Base-by-base conservation (phyloP, 2,113 vertebrate species). In the Zosterops japonicus region DNA sequence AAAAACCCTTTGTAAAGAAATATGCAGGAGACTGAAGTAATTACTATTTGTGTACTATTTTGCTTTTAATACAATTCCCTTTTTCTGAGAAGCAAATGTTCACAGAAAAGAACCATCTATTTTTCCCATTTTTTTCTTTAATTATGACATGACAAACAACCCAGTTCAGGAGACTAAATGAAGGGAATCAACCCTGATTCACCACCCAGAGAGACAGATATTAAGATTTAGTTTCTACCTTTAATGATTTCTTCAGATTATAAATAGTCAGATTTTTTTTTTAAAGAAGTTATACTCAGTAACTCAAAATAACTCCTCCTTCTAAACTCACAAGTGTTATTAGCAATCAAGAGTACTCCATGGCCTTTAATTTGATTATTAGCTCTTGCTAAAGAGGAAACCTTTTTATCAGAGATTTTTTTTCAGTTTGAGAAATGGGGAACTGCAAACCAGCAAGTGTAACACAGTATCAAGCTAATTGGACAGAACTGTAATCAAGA, bases 401-500 rank as follows among this genome's bases (percentile, higher is more conserved):
- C 41, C 6, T 72, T 95, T 93, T 67, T 39, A 36, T 76, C 14
- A 36, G 2, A 3, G 3, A 21, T 13, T 55, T 67, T 63, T 70
- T 82, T 76, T 29, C 25, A 23, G 11, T 76, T 72, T 88, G 35
- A 76, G 92, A 90, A 93, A 93, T 24, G 6, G 11, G 33, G 12
- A 87, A 41, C 23, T 29, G 9, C 13, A 69, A 93, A 72, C 28
- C 12, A 88, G 31, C 12, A 46, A 57, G 36, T 72, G 28, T 65
- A 46, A 69, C 46, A 76, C 2, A 46, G 16, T 69, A 44, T 46
- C 49, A 69, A 72, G 24, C 22, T 90, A 89, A 93, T 70, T 84
- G 44, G 53, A 90, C 94, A 14, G 25, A 93, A 85, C 36, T 94
- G 52, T 79, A 85, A 91, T 94, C 90, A 95, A 82, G 57, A 93